These are phyloP conservation scores for Cyanoramphus novaezelandiae DNA, from an alignment of 2,113 vertebrate species.

Conservation along the genomic window DNA sequence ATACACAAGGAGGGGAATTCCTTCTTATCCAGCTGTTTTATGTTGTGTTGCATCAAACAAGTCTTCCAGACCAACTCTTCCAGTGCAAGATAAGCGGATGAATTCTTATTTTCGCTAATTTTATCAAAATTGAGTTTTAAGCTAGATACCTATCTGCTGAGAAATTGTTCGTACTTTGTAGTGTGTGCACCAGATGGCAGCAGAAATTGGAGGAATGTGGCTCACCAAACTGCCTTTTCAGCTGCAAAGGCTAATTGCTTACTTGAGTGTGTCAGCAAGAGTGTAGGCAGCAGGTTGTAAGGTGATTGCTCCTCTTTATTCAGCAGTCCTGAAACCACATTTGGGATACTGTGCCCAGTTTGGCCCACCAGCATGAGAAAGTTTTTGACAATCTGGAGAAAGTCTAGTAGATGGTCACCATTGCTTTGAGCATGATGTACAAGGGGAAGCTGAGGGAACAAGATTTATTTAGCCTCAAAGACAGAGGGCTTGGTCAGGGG, in stretches of 20 bases:
- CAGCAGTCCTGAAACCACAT: neutral
- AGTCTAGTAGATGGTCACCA: neutral
- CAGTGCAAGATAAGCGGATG: neutral
- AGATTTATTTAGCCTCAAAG: neutral
- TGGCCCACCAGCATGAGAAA: neutral
- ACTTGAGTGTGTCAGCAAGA: neutral
- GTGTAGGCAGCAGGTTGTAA: neutral
- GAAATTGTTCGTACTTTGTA: neutral
- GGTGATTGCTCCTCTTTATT: neutral
- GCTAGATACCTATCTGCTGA: neutral
- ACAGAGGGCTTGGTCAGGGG: neutral
- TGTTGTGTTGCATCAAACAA: neutral
- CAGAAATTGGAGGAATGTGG: neutral
- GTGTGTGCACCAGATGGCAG: accelerated
- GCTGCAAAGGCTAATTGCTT: neutral
- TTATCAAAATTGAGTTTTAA: neutral
- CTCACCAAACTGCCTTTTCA: accelerated
- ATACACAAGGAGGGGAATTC: neutral
- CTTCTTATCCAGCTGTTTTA: neutral
- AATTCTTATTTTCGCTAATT: neutral
- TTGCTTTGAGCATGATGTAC: neutral
- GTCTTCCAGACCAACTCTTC: neutral
- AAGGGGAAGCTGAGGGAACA: neutral
- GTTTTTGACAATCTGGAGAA: neutral
- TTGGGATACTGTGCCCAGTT: neutral